Evolutionary conservation across 1,140 invertebrate genomes (phyloP), one percentile per base, ranked within the genome.

Genomic region (Ceratina calcarata): DNA sequence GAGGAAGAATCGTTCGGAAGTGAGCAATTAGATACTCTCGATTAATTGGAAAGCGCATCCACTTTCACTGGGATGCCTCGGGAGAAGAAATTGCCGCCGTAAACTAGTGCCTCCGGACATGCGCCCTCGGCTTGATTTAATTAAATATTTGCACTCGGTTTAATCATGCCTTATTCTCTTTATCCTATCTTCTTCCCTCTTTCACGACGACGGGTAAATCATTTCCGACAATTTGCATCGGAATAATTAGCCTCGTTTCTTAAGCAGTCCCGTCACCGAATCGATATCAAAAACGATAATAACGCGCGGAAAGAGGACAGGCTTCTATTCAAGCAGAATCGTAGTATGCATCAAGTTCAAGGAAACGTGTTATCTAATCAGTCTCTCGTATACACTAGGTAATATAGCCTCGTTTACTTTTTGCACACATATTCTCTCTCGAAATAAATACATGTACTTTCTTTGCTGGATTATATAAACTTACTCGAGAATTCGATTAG

Each of bases 61-160:
- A 86, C 80, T 86, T 86, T 86, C 84, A 82, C 84, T 61, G 66
- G 51, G n/a, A 20, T 55, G 72, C 60, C 70, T 13, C 61, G 61
- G 24, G 76, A 75, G 68, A 75, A 85, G 80, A 83, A 86, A 86
- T 86, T 86, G 75, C 83, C 65, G 61, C 77, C 53, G 55, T 75
- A 83, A 83, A 80, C 53, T 58, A 55, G 49, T 32, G 45, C 16
- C 70, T 45, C 37, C 65, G 22, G 72, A 62, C 67, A 75, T 62
- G 66, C 82, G 68, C 62, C 24, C 53, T 65, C 76, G 32, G 32
- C 32, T 53, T 72, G 66, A 81, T 88, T 88, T 85, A 85, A 88
- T 88, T 88, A 88, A 88, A 88, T 88, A 88, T 88, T 88, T 87
- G 82, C 84, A 86, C 84, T 87, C 78, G 66, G 82, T 81, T 88